Base-by-base conservation (phyloP, 1,140 invertebrate genomes). In the Platorchestia sp. region DNA sequence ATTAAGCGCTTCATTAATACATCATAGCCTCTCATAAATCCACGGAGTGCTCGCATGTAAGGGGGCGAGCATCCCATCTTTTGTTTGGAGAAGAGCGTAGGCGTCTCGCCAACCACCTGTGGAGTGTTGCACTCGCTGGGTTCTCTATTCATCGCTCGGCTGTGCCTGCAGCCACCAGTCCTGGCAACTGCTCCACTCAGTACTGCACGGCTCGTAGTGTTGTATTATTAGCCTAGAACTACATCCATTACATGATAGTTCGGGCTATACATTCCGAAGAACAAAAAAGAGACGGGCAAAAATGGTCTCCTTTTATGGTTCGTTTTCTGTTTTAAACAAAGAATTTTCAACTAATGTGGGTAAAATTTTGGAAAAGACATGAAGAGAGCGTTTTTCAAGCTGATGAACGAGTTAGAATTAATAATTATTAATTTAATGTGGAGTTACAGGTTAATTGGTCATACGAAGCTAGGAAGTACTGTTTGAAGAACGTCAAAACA, bases 1-100 rank as follows among this genome's bases (percentile, higher is more conserved):
- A 93, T 93, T 93, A 93, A 93, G 7, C 22, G 91, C 91, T 93
- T 93, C 91, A 93, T 93, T 93, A 93, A 93, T 93, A 93, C 91
- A 93, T 93, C 91, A 93, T 45, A 45, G 91, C 45, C 43, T 93
- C 91, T 93, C 91, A 93, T 93, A 93, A 93, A 93, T 93, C 91
- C 43, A 36, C 40, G 19, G 43, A 93, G 91, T 40, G 40, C 44
- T 40, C 44, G 43, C 91, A 45, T 93, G 91, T 93, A 93, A 93
- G 45, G 91, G 45, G 45, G 45, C 91, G 45, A 93, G 91, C 27
- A 44, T n/a, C 91, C 91, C 91, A n/a, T 93, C 91, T 93, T 93
- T 93, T 93, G 91, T 93, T 93, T 93, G 91, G 44, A 47, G 91
- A 93, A 93, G 91, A 93, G 43, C 45, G 91, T 93, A 93, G 91